These are phyloP conservation scores for Callaeas wilsoni DNA, from an alignment of 2,113 vertebrate species.

Conservation along the genomic window DNA sequence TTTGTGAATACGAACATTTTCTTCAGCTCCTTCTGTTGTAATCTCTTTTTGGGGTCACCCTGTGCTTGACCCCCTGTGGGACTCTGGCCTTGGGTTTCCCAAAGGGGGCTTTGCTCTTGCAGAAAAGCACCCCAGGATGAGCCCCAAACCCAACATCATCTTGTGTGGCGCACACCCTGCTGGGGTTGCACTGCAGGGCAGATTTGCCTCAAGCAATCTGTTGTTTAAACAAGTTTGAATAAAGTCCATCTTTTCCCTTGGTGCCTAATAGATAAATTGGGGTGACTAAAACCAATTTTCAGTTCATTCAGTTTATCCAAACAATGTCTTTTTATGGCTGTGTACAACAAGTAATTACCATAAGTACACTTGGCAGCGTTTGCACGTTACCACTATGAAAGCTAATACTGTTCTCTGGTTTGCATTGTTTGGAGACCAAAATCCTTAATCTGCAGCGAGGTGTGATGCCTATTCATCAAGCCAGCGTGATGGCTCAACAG, in stretches of 20 bases:
- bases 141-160: accelerated
- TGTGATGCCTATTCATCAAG: background rate
- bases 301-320: constrained; percentile 1
- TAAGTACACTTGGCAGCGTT: background rate
- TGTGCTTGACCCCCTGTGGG: background rate
- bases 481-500: background rate
- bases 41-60: background rate
- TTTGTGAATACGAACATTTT: background rate
- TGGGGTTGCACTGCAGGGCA: background rate
- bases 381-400: constrained; percentile 1
- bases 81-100: background rate
- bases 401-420: constrained; percentile 6
- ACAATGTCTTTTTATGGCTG: constrained; percentile 1
- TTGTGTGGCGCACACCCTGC: accelerated
- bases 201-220: background rate
- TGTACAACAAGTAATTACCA: constrained; percentile 20
- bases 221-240: constrained; percentile 8
- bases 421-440: constrained; percentile 35
- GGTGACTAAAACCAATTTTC: constrained; percentile 31
- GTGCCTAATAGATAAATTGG: constrained; percentile 27
- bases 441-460: background rate
- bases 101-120: background rate
- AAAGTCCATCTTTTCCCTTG: constrained; percentile 22
- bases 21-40: background rate
- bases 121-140: background rate